Evolutionary conservation across 2,113 vertebrate genomes (phyloP), one percentile per base, ranked within the genome.

Genomic region (Pluvianellus socialis): DNA sequence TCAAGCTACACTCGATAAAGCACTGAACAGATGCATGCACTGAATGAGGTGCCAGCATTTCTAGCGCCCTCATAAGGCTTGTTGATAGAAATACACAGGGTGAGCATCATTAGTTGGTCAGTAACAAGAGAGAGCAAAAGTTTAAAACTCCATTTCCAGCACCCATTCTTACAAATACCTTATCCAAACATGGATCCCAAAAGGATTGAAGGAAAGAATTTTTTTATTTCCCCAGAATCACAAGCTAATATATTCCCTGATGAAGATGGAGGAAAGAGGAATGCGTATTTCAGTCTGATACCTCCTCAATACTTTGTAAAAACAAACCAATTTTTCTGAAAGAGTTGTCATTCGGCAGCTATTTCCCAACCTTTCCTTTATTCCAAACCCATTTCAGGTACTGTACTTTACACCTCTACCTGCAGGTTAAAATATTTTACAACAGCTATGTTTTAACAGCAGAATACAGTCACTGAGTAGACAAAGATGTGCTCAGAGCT

Each of bases 391-490:
- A 52, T 79, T 87, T 38, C 86, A 90, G 87, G 53, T 79, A 56
- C 75, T 61, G 86, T 89, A 67, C 77, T 93, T 94, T 70, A 89
- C 90, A 90, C 71, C 58, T 92, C 79, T 59, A 26, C 16, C 7
- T 7, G 81, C 81, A 90, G 80, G 83, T 97, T 96, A 94, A 90
- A 97, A 74, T 72, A 92, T 23, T 94, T 93, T 90, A 88, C 88
- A 88, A 79, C 92, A 96, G 92, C 79, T 88, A 12, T 10, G n/a
- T 71, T 95, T 90, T 68, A 81, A 45, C 88, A 95, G 92, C 92
- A 93, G 71, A 82, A 90, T 59, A 81, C 90, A 94, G 74, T 35
- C 90, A 86, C 61, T 96, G 52, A 10, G 67, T 75, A 96, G 95
- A 93, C 83, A 94, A 95, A 82, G 90, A 95, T 92, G 92, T 86